phyloP scores from a whole-genome alignment of 37 sponge, comb jelly and placozoan species.

The Dysidea cf. avara region DNA sequence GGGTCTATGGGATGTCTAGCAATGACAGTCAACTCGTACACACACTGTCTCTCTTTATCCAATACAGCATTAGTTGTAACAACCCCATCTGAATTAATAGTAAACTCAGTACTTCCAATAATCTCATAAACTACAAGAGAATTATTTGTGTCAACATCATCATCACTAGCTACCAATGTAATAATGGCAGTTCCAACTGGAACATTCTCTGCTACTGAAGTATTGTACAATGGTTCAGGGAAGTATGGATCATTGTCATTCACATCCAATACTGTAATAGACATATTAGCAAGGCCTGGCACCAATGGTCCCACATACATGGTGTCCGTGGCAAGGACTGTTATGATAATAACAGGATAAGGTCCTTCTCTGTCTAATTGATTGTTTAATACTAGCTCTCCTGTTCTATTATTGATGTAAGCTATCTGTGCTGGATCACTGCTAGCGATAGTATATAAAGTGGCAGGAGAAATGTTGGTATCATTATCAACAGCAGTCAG shows the following conservation, averaged over 20 bases:
- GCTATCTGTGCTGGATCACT: too few species aligned
- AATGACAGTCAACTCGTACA: slow-evolving; percentile 45
- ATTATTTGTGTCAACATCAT: slow-evolving; percentile 18
- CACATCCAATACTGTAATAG: slow-evolving; percentile 21
- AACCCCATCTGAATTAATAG: slow-evolving; percentile 7
- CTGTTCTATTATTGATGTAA: too few species aligned
- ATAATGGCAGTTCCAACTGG: slow-evolving; percentile 19
- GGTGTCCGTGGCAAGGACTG: slow-evolving; percentile 14
- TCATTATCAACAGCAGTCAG: slow-evolving; percentile 42
- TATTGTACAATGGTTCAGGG: slow-evolving; percentile 18
- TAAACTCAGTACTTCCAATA: slow-evolving; percentile 12
- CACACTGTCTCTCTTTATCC: slow-evolving; percentile 14
- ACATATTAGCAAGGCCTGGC: slow-evolving; percentile 2
- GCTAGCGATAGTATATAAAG: slow-evolving; percentile 22
- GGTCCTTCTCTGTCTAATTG: too few species aligned
- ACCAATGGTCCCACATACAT: not conserved
- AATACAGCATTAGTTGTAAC: slow-evolving; percentile 19
- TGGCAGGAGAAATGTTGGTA: slow-evolving; percentile 2
- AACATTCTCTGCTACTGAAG: slow-evolving; percentile 31
- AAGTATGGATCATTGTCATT: slow-evolving; percentile 48
- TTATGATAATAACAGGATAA: too few species aligned
- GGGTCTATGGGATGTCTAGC: slow-evolving; percentile 38
- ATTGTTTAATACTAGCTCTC: too few species aligned
- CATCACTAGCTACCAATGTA: slow-evolving; percentile 46
- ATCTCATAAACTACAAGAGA: slow-evolving; percentile 26